These are phyloP conservation scores for Pediacus dermestoides DNA, from an alignment of 2,888 invertebrate genomes.

Conservation along the genomic window DNA sequence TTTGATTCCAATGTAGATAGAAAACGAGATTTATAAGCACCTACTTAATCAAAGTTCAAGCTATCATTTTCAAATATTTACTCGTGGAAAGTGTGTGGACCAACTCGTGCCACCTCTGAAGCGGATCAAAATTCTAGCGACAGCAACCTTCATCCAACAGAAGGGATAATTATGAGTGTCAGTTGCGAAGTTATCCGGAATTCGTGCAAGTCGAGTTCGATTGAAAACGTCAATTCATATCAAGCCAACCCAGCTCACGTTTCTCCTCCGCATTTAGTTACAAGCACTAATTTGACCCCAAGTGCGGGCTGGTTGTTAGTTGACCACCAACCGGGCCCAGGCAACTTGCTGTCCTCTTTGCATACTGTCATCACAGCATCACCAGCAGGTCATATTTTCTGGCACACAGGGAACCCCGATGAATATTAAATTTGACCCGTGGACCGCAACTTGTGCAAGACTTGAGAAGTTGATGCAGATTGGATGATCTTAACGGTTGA, in stretches of 20 bases:
- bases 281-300: conserved; percentile 9
- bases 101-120: too few species aligned
- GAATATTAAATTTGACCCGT: conserved; percentile 18
- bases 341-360: neutral
- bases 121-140: too few species aligned
- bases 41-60: too few species aligned
- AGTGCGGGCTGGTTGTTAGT: neutral
- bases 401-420: conserved; percentile 8
- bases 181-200: too few species aligned
- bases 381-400: neutral
- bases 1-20: neutral
- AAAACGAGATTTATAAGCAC: too few species aligned
- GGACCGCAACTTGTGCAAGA: conserved; percentile 16
- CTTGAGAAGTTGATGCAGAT: conserved; percentile 20
- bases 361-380: neutral
- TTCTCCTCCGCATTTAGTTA: conserved; percentile 21
- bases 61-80: too few species aligned
- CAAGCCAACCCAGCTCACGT: conserved; percentile 24
- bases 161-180: too few species aligned
- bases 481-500: conserved; percentile 19
- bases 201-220: too few species aligned
- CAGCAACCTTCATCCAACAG: too few species aligned
- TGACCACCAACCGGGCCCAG: conserved; percentile 7
- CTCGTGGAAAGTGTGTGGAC: too few species aligned
- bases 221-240: conserved; percentile 32